Conservation (phyloP, 2,888 invertebrate genomes). For the Frankliniella intonsa region DNA sequence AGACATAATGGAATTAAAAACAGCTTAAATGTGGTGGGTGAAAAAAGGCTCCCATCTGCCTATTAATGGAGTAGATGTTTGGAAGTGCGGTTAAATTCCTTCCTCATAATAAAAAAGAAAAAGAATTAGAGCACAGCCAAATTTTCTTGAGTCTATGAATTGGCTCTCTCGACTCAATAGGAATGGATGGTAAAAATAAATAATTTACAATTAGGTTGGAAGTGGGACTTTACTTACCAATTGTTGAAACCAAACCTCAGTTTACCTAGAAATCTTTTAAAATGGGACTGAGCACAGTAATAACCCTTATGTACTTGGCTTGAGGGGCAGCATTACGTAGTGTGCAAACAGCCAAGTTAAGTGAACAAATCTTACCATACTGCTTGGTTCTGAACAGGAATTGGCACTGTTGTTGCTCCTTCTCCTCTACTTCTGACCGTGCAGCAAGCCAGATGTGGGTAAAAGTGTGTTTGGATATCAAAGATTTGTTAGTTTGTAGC, state of each 20-base stretch:
- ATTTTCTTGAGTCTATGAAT: too few species aligned
- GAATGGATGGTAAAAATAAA: too few species aligned
- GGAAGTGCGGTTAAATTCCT: too few species aligned
- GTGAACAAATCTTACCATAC: constrained; percentile 78
- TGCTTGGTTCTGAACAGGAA: constrained; percentile 92
- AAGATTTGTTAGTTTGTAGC: constrained; percentile 81
- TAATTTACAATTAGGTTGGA: too few species aligned
- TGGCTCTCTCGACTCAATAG: too few species aligned
- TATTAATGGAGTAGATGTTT: neutral
- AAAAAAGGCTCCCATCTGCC: neutral
- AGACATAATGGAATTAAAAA: neutral
- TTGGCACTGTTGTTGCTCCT: constrained; percentile 91
- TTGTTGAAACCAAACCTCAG: neutral
- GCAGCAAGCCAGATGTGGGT: constrained; percentile 96
- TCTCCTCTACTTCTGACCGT: constrained; percentile 86
- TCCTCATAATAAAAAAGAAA: too few species aligned
- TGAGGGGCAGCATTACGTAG: neutral
- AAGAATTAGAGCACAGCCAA: too few species aligned
- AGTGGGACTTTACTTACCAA: neutral
- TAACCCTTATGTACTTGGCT: neutral
- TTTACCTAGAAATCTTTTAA: neutral
- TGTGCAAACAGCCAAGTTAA: constrained; percentile 7
- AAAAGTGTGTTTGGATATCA: constrained; percentile 96
- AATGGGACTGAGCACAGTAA: neutral
- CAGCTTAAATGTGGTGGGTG: neutral